These are phyloP conservation scores for Andrena flavipes DNA, from an alignment of 2,888 invertebrate genomes.

Conservation along the genomic window DNA sequence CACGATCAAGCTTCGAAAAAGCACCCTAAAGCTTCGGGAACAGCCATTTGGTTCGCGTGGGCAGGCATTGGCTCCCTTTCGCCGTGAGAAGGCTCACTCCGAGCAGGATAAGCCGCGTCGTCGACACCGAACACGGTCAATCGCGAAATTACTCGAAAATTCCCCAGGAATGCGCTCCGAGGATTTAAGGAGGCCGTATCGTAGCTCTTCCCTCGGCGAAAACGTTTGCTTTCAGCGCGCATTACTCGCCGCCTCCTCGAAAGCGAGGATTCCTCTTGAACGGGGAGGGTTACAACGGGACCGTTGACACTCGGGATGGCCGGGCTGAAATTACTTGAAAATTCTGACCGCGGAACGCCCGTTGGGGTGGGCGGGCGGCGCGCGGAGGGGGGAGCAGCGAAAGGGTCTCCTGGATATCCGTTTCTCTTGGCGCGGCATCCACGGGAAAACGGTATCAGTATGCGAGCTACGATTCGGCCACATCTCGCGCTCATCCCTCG, in stretches of 20 bases:
- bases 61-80: not conserved
- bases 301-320: constrained; percentile 54
- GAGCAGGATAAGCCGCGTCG: constrained; percentile 25
- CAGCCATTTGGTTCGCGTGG: not conserved
- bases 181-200: constrained; percentile 44
- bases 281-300: constrained; percentile 15
- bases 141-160: constrained; percentile 38
- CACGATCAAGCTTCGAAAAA: not conserved
- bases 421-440: constrained; percentile 54
- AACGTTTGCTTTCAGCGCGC: constrained; percentile 25
- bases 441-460: constrained; percentile 82
- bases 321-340: constrained; percentile 64
- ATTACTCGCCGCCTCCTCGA: constrained; percentile 19
- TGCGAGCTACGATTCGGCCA: constrained; percentile 84
- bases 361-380: constrained; percentile 2
- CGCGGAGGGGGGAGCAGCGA: not conserved
- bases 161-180: constrained; percentile 20
- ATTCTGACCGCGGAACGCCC: constrained; percentile 58
- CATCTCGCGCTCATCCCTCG: constrained; percentile 85
- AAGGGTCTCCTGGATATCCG: constrained; percentile 40
- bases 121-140: constrained; percentile 24
- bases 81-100: not conserved
- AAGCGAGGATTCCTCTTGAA: constrained; percentile 36
- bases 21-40: no score
- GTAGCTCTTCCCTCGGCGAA: constrained; percentile 4